Evolutionary conservation across 1,140 invertebrate genomes (phyloP).

Genomic region (Battus philenor): DNA sequence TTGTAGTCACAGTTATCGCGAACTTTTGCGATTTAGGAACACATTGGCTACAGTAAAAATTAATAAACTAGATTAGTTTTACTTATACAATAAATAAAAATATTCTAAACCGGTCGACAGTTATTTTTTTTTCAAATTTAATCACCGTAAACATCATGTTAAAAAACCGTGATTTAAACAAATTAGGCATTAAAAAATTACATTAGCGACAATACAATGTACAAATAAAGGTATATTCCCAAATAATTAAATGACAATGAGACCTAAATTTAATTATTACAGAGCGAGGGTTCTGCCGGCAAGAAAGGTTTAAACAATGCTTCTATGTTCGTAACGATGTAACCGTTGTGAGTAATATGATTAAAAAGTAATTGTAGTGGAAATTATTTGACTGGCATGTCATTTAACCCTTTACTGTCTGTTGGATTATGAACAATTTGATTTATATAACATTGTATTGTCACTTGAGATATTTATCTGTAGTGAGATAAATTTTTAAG

Average conservation of each 20-base stretch:
- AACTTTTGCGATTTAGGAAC: no score
- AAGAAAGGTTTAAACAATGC: conserved; percentile 28
- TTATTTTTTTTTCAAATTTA: no score
- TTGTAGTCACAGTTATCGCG: no score
- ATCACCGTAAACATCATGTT: no score
- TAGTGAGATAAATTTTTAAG: conserved; percentile 5
- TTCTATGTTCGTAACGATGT: conserved; percentile 20
- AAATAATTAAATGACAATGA: conserved; percentile 13
- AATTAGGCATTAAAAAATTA: no score
- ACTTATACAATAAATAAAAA: no score
- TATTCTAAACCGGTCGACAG: no score
- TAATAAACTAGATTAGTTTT: no score
- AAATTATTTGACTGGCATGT: conserved; percentile 33
- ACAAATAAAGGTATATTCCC: conserved; percentile 2
- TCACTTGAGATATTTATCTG: conserved; percentile 3
- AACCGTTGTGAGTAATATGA: conserved; percentile 34
- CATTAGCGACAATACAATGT: background rate
- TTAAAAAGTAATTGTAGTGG: conserved; percentile 27
- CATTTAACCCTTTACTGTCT: conserved; percentile 29
- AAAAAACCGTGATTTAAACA: no score
- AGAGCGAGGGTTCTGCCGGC: background rate
- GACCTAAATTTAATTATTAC: conserved; percentile 10
- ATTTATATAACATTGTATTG: conserved; percentile 1
- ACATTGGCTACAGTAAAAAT: no score
- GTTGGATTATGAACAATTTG: conserved; percentile 10